These are phyloP conservation scores for Scotopteryx bipunctaria DNA, from an alignment of 2,888 invertebrate genomes.

Conservation along the genomic window DNA sequence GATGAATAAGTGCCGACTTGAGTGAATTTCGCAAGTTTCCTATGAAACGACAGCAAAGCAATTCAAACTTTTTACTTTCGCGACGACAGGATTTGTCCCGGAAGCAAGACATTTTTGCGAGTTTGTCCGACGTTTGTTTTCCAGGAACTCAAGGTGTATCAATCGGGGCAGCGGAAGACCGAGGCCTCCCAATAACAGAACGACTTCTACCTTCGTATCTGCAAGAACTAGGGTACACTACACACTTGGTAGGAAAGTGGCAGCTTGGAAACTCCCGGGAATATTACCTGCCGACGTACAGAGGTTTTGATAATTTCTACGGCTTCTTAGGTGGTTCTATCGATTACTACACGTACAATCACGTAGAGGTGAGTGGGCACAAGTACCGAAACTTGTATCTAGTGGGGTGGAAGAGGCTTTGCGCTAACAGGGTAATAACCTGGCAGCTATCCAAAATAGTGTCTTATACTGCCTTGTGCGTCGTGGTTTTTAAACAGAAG, in stretches of 20 bases:
- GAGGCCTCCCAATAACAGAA: conserved; percentile 87
- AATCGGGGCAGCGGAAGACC: conserved; percentile 82
- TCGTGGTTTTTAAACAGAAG: not conserved
- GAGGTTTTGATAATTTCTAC: conserved; percentile 91
- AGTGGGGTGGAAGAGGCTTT: conserved; percentile 23
- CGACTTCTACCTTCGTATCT: conserved; percentile 87
- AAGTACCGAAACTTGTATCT: conserved; percentile 19
- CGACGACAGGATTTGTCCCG: not conserved
- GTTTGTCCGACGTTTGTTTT: not conserved
- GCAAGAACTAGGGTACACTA: conserved; percentile 88
- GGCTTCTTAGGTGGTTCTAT: conserved; percentile 92
- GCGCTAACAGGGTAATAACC: conserved; percentile 13
- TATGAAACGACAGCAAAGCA: conserved; percentile 34
- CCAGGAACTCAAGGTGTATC: conserved; percentile 54
- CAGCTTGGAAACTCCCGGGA: conserved; percentile 89
- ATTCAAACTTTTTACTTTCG: conserved; percentile 12
- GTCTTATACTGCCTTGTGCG: not conserved
- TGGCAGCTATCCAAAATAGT: conserved; percentile 20
- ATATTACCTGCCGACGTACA: conserved; percentile 86
- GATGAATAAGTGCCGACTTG: conserved; percentile 10
- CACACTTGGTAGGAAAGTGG: conserved; percentile 94
- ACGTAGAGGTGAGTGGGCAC: conserved; percentile 55
- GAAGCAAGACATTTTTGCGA: not conserved
- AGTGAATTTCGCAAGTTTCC: conserved; percentile 17
- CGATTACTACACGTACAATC: conserved; percentile 88